Evolutionary conservation across 2,113 vertebrate species (phyloP).

Genomic region (Percopsis transmontana): DNA sequence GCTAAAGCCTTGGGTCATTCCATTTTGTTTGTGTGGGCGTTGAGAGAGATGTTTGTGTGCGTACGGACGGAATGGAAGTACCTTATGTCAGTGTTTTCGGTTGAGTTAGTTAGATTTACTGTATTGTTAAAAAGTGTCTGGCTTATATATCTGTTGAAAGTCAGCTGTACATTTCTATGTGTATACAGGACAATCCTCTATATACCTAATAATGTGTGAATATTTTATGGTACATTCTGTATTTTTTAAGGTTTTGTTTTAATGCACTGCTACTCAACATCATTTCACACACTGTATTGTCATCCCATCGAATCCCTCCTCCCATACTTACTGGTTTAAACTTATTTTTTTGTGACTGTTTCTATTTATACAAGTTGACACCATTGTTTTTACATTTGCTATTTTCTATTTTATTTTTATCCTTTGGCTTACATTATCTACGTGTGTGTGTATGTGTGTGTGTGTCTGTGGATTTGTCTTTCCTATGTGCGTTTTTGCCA

Average conservation of each 20-base stretch:
- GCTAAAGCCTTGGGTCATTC: conserved; percentile 67
- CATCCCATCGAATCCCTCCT: conserved; percentile 12
- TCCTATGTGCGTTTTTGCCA: neutral
- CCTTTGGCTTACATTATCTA: conserved; percentile 13
- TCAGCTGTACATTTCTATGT: conserved; percentile 57
- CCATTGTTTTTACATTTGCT: conserved; percentile 58
- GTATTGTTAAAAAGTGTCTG: conserved; percentile 54
- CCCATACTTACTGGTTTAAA: conserved; percentile 22
- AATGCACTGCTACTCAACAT: conserved; percentile 68
- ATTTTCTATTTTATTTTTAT: conserved; percentile 50
- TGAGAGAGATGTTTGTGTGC: conserved; percentile 46
- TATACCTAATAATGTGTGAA: conserved; percentile 53
- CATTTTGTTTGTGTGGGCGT: conserved; percentile 43
- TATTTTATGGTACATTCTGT: conserved; percentile 63
- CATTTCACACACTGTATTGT: conserved; percentile 64
- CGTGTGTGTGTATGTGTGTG: neutral
- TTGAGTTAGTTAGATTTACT: conserved; percentile 46
- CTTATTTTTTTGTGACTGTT: conserved; percentile 53
- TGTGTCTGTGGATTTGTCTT: neutral
- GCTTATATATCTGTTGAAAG: conserved; percentile 38
- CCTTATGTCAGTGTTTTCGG: conserved; percentile 54
- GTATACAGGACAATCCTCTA: conserved; percentile 44
- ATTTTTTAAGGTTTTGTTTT: conserved; percentile 50
- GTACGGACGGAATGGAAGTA: conserved; percentile 33
- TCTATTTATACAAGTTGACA: conserved; percentile 69